Base-by-base conservation (phyloP, 2,888 invertebrate genomes). In the Hybos culiciformis region DNA sequence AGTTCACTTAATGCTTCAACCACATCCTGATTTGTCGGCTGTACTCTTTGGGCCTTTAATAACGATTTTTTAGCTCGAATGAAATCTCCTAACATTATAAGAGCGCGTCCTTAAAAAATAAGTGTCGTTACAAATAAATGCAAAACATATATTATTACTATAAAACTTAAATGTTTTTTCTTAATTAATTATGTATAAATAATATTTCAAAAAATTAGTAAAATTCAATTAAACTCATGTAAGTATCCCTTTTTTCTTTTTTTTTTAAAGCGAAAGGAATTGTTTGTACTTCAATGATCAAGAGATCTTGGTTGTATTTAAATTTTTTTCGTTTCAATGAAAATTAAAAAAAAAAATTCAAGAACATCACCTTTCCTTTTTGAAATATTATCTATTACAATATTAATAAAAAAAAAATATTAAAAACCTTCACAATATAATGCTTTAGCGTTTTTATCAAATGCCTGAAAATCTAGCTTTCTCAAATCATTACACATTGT, bases 351-450 rank as follows among this genome's bases (percentile, higher is more conserved):
- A 6, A 2, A 5, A 2, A 32, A 18, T 20, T 24, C 24, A 38
- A 20, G 7, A 37, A 37, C 19, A 37, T 37, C 11, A 12, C 9
- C 19, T 37, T 15, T 11, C 7, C 7, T 20, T 15, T 12, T 6
- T 34, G 21, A 37, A 14, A 37, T 11, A 19, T 6, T 20, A 19
- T 20, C 9, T 20, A 15, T 48, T 71, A 71, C 23, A 78, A 68
- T 65, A 71, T 71, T 43, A 56, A 50, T 12, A 83, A 61, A 15
- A 83, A 82, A 54, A 75, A n/a, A n/a, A n/a, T n/a, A n/a, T n/a
- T n/a, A n/a, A n/a, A n/a, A 76, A 0, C 80, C 83, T 61, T 78
- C 74, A 54, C 80, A 78, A 54, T 71, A 78, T 12, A 75, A 64
- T 2, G 72, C 75, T 62, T 80, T 81, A 5, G 69, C 67, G 41